A percentile compares a stretch with the other conserved stretches of the same genome.
Evolutionary conservation across 1,140 invertebrate genomes (phyloP).

Genomic region (Reticulitermes speratus): DNA sequence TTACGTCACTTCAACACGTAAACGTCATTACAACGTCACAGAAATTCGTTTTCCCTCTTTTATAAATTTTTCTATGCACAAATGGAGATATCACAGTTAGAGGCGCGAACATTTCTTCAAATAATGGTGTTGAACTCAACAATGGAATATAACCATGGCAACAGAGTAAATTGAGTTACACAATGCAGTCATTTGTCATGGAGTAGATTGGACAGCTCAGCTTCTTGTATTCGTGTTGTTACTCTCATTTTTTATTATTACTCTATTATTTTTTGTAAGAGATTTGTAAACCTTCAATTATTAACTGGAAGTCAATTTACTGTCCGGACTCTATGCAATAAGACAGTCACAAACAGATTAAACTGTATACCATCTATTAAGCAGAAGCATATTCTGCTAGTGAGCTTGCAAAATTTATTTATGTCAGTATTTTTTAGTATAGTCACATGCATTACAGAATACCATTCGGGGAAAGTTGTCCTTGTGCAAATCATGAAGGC

Average conservation of each 20-base stretch:
- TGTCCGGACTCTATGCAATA: background rate
- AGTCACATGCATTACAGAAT: too few species aligned
- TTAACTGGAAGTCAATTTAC: constrained; percentile 10
- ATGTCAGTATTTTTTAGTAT: too few species aligned
- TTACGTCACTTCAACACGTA: background rate
- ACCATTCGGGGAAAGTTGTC: too few species aligned
- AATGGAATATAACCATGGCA: constrained; percentile 18
- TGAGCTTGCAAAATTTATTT: too few species aligned
- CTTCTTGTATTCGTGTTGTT: background rate
- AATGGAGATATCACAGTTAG: constrained; percentile 12
- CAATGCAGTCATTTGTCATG: constrained; percentile 18
- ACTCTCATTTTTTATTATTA: constrained; percentile 7
- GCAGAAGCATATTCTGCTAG: too few species aligned
- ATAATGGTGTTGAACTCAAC: background rate
- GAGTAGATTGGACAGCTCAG: constrained; percentile 1
- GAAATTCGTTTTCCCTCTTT: background rate
- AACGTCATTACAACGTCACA: background rate
- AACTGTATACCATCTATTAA: background rate
- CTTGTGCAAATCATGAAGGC: too few species aligned
- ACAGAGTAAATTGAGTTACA: constrained; percentile 9
- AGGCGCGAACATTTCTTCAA: constrained; percentile 15
- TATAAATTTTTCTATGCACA: background rate
- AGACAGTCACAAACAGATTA: background rate
- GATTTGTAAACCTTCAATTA: background rate
- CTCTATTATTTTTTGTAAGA: background rate